Evolutionary conservation across 2,113 vertebrate genomes (phyloP), one percentile per base, ranked within the genome.

Genomic region (Trogon melanurus): DNA sequence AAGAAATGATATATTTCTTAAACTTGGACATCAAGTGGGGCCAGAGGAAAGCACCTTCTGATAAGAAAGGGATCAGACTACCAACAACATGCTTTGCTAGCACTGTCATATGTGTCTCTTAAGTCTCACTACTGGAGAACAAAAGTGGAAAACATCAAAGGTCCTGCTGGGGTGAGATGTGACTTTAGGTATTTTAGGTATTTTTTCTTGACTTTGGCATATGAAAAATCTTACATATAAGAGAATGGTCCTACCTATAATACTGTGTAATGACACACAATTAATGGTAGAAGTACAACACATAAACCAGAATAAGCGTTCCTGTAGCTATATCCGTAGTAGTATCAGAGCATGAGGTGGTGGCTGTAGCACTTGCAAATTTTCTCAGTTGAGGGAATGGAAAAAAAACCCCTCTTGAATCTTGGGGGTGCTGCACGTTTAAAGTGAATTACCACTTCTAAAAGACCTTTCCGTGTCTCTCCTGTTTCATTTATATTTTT

Each of bases 401-500:
- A 38, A 69, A 50, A 87, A 79, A 70, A 26, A 4, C 0, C 22
- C 21, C 6, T 71, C 36, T 66, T 80, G 64, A 83, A 47, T 91
- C 21, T 50, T 41, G 26, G 44, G 6, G 8, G 3, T 47, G 7
- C 69, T 71, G 38, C 19, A 83, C n/a, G 23, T 74, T 53, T 54
- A 56, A 81, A 65, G 32, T 67, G 16, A 81, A 36, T 71, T 30
- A 73, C 32, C 53, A 41, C 44, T 88, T 83, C 16, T 56, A 48
- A 72, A 80, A 71, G 16, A 71, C 9, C 4, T 48, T 34, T 76
- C 12, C 5, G 10, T 23, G 8, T 38, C 20, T 88, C 22, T 81
- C 83, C 25, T 70, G 16, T 67, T 91, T 88, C 23, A 48, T 73
- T 95, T 54, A 32, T 44, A 61, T 62, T 86, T 92, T 91, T 34